These are phyloP conservation scores for Vultur gryphus DNA, from an alignment of 2,797 vertebrate genomes.

Conservation along the genomic window DNA sequence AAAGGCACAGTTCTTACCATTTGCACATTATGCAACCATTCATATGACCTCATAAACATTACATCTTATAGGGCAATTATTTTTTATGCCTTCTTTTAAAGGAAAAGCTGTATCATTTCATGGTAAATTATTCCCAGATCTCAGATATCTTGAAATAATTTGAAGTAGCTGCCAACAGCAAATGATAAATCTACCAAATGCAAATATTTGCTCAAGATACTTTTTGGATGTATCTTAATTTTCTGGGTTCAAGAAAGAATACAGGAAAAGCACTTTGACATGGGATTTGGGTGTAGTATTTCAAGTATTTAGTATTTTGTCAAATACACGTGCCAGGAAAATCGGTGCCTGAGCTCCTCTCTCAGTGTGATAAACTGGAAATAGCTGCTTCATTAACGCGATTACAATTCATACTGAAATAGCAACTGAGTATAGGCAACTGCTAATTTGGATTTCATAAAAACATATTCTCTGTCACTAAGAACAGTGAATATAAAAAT, in stretches of 20 bases:
- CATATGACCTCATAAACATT: constrained; percentile 67
- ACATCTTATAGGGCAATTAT: constrained; percentile 54
- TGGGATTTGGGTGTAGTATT: not conserved
- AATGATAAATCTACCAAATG: constrained; percentile 9
- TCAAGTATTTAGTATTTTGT: not conserved
- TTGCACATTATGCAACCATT: constrained; percentile 65
- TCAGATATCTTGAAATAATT: constrained; percentile 24
- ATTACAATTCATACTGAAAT: not conserved
- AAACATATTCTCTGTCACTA: not conserved
- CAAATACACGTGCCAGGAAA: not conserved
- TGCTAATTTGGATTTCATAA: not conserved
- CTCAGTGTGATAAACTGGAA: not conserved
- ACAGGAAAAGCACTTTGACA: not conserved
- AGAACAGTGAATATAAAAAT: not conserved
- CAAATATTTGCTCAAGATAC: not conserved
- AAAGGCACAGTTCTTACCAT: constrained; percentile 69
- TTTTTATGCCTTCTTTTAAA: constrained; percentile 54
- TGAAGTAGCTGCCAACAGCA: constrained; percentile 35
- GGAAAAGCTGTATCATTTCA: constrained; percentile 28
- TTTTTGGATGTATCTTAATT: not conserved
- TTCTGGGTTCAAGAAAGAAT: not conserved
- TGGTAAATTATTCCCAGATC: constrained; percentile 23
- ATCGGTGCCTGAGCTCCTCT: not conserved
- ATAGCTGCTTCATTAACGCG: not conserved
- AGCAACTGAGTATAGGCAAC: not conserved